phyloP scores from a whole-genome alignment of 2,113 vertebrate genomes.

The Sinocyclocheilus maitianheensis region DNA sequence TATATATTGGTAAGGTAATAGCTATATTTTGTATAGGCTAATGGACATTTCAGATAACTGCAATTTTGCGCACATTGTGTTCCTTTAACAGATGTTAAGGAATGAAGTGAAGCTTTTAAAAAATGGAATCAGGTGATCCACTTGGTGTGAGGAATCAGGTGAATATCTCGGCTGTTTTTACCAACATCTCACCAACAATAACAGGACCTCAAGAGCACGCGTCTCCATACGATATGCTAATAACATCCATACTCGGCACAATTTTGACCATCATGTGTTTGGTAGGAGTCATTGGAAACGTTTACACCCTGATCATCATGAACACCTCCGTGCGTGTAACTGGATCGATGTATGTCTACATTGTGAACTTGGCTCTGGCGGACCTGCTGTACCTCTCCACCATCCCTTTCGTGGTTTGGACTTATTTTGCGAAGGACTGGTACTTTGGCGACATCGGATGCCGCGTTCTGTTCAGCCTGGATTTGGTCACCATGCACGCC shows the following conservation, averaged over 20 bases:
- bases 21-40: background rate
- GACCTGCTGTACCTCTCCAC: constrained; percentile 64
- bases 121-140: constrained; percentile 48
- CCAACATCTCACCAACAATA: constrained; percentile 42
- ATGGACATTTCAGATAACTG: background rate
- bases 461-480: constrained; percentile 63
- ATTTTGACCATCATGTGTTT: constrained; percentile 60
- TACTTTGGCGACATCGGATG: constrained; percentile 64
- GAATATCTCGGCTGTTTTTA: constrained; percentile 42
- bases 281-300: constrained; percentile 59
- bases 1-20: background rate
- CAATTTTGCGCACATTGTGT: background rate
- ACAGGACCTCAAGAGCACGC: constrained; percentile 17
- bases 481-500: constrained; percentile 65
- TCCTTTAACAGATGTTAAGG: background rate
- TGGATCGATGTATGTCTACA: constrained; percentile 62
- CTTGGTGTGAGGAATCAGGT: constrained; percentile 29
- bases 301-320: constrained; percentile 61
- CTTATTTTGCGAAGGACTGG: constrained; percentile 63
- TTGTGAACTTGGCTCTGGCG: constrained; percentile 62
- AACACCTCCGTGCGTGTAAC: constrained; percentile 61
- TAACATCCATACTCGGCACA: constrained; percentile 60
- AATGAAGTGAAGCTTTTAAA: background rate
- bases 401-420: constrained; percentile 65
- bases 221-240: constrained; percentile 44